Evolutionary conservation across 1,140 invertebrate genomes (phyloP), one percentile per base, ranked within the genome.

Genomic region (Drosophila ohnishii): DNA sequence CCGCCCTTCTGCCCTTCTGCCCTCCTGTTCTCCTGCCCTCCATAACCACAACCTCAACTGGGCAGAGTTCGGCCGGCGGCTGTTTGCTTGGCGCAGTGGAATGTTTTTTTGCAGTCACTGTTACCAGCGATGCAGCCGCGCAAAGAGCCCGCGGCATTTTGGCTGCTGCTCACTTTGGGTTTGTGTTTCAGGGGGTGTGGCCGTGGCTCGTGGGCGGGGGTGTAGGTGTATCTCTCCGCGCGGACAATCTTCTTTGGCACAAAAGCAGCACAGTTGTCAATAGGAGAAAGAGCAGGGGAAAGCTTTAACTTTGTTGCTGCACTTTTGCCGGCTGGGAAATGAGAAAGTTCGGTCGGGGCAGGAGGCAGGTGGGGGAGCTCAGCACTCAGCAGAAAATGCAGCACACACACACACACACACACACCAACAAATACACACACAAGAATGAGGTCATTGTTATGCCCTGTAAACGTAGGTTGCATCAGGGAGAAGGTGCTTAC

Each of bases 61-160:
- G 28, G 32, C 40, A 37, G 47, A 37, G 69, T 32, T 42, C 37
- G 32, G 59, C 72, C 72, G 16, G 19, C 39, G 72, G 72, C 69
- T 75, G 70, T 75, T 75, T 75, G 70, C 72, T 75, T 75, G 70
- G 70, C 72, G 69, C 72, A 62, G 45, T 57, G 72, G 69, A 74
- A 74, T 64, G 72, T 73, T 75, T 75, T 74, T 75, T 75, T 75
- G 40, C 64, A 55, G 73, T 70, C 64, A 55, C 48, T 37, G 74
- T 76, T 34, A 40, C 48, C 62, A 55, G 50, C 47, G 35, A 11
- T 53, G 48, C 61, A 28, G 63, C 73, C 60, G 59, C 75, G 60
- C 50, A 64, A 65, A 65, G 40, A 48, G 75, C 76, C 50, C 32
- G 48, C 76, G 76, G 76, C 76, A 42, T 37, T 66, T 76, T 76